A percentile compares a stretch with the other conserved stretches of the same genome.
These are phyloP conservation scores for Chironex yamaguchii DNA, from an alignment of 30 jellyfish, hydroid and myxozoan genomes.

Conservation along the genomic window DNA sequence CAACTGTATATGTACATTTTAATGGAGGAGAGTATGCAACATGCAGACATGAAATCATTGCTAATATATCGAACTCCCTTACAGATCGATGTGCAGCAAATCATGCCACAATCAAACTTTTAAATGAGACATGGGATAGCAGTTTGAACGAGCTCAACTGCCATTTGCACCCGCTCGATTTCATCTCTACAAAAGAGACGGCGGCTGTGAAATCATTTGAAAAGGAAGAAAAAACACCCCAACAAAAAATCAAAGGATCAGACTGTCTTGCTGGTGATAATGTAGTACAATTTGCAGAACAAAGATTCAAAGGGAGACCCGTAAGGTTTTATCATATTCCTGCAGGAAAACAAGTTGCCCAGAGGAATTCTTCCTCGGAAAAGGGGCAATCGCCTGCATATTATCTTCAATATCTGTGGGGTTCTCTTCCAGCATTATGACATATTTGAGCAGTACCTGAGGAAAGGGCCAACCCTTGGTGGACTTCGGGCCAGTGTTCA, in stretches of 20 bases:
- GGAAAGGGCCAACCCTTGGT: conserved; percentile 55
- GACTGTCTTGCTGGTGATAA: not conserved
- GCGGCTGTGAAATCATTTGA: not conserved
- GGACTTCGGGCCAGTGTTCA: conserved; percentile 47
- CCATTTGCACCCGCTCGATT: not conserved
- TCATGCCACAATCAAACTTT: not conserved
- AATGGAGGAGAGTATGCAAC: not conserved
- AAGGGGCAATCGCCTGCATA: conserved; percentile 62
- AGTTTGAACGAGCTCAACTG: not conserved
- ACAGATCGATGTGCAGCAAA: not conserved
- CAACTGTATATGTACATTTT: not conserved
- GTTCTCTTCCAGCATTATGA: conserved; percentile 20
- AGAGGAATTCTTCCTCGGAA: conserved; percentile 50
- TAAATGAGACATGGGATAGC: not conserved
- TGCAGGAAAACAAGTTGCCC: conserved; percentile 21
- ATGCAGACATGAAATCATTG: conserved; percentile 4
- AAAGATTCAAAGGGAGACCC: conserved; percentile 55
- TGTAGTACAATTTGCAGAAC: conserved; percentile 10
- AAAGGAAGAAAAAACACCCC: not conserved
- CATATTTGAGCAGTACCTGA: not conserved
- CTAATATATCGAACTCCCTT: not conserved
- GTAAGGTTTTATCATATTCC: conserved; percentile 16
- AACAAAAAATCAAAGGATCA: not conserved
- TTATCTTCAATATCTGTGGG: conserved; percentile 66
- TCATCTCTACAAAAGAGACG: not conserved